A percentile compares a stretch with the other conserved stretches of the same genome.
Evolutionary conservation across 2,113 vertebrate genomes (phyloP).

Genomic region (Ameiurus melas): DNA sequence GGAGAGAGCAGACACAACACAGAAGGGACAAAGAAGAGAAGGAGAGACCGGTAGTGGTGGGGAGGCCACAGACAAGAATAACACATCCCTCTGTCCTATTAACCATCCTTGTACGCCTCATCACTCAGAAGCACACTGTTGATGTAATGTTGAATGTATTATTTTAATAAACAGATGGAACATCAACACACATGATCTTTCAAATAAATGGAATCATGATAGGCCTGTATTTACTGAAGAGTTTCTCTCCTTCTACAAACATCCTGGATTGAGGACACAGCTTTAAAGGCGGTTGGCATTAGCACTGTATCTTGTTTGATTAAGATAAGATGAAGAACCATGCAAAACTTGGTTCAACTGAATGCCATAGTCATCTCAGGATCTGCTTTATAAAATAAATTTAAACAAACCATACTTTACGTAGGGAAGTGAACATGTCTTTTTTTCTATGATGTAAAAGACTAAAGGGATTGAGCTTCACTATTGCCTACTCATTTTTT

Average conservation of each 20-base stretch:
- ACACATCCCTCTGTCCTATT: slow-evolving; percentile 50
- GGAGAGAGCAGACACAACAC: slow-evolving; percentile 39
- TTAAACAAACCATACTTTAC: slow-evolving; percentile 31
- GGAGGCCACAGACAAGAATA: slow-evolving; percentile 29
- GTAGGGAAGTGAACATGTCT: background rate
- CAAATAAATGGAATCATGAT: slow-evolving; percentile 57
- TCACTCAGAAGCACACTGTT: slow-evolving; percentile 51
- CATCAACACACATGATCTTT: slow-evolving; percentile 61
- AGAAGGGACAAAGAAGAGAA: slow-evolving; percentile 22
- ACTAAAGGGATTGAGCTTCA: slow-evolving; percentile 9
- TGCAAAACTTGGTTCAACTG: slow-evolving; percentile 24
- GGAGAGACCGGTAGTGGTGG: background rate
- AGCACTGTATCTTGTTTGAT: slow-evolving; percentile 47
- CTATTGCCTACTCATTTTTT: background rate
- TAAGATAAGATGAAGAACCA: slow-evolving; percentile 37
- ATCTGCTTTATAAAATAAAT: slow-evolving; percentile 29
- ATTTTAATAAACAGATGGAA: slow-evolving; percentile 64
- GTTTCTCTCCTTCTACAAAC: slow-evolving; percentile 65
- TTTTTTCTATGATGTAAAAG: background rate
- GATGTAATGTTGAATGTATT: slow-evolving; percentile 55
- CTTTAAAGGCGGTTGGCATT: slow-evolving; percentile 41
- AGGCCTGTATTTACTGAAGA: slow-evolving; percentile 61
- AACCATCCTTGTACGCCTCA: slow-evolving; percentile 43
- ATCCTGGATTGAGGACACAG: slow-evolving; percentile 54
- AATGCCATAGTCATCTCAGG: slow-evolving; percentile 30